phyloP scores from a whole-genome alignment of 2,888 invertebrate species.

The Trissonchulus latispiculum region DNA sequence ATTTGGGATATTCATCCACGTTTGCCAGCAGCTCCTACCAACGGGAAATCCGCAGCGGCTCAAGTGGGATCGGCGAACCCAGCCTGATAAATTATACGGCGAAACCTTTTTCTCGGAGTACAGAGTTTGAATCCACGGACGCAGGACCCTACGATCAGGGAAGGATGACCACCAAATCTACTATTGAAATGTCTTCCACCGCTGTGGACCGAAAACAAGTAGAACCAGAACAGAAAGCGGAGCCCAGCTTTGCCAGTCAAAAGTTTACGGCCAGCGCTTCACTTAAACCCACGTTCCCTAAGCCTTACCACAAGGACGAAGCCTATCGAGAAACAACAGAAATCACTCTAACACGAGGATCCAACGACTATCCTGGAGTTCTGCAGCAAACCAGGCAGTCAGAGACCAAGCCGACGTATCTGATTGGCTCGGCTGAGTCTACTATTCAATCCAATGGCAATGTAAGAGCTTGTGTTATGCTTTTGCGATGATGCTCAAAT shows the following conservation, averaged over 20 bases:
- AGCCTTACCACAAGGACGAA: background rate
- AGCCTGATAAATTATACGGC: background rate
- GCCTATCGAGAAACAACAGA: background rate
- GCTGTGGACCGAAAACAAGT: background rate
- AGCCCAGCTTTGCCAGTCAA: no score
- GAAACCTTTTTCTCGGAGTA: background rate
- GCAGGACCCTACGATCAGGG: slow-evolving; percentile 21
- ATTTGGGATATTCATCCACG: background rate
- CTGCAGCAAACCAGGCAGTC: background rate
- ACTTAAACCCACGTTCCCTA: background rate
- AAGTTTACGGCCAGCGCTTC: background rate
- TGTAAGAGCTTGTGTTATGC: no score
- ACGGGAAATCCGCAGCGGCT: slow-evolving; percentile 26
- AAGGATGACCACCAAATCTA: slow-evolving; percentile 2
- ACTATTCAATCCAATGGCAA: background rate
- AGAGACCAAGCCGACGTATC: background rate
- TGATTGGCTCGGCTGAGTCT: background rate
- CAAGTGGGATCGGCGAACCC: slow-evolving; percentile 29
- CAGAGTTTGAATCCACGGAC: background rate
- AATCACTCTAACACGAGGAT: background rate
- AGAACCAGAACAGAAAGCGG: background rate
- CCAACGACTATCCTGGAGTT: background rate
- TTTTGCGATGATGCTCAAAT: no score
- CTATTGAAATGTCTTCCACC: background rate
- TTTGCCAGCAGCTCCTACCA: slow-evolving; percentile 17